Conservation (phyloP, 30 jellyfish, hydroid and myxozoan genomes). For the Turritopsis rubra region DNA sequence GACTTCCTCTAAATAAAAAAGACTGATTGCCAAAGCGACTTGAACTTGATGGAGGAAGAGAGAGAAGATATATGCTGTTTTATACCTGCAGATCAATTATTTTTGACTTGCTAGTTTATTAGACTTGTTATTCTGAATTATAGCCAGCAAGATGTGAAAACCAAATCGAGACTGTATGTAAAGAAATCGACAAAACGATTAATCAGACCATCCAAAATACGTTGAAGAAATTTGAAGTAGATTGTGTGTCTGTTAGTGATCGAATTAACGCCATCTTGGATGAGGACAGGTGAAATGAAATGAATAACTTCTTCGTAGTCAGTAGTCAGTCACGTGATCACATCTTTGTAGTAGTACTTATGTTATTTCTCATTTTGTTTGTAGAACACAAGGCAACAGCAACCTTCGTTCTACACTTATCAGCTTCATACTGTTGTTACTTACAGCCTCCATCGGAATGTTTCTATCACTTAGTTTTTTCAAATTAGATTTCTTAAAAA, state of each 20-base stretch:
- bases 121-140: not conserved
- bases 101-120: too few species aligned
- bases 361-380: not conserved
- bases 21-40: too few species aligned
- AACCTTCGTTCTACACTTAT: conserved; percentile 24
- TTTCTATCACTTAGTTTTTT: conserved; percentile 25
- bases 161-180: conserved; percentile 82
- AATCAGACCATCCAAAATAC: conserved; percentile 91
- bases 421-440: conserved; percentile 17
- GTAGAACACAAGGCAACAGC: conserved; percentile 30
- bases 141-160: conserved; percentile 94
- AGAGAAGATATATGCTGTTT: too few species aligned
- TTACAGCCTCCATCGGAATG: conserved; percentile 1
- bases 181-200: conserved; percentile 85
- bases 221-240: conserved; percentile 76
- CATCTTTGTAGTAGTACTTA: not conserved
- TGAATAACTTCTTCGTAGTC: not conserved
- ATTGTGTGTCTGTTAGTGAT: conserved; percentile 54
- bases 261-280: conserved; percentile 56
- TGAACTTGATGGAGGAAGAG: too few species aligned
- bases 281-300: conserved; percentile 57
- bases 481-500: conserved; percentile 17
- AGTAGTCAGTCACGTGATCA: not conserved
- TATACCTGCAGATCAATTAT: too few species aligned
- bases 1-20: not conserved